These are phyloP conservation scores for Hemicrepidius hirtus DNA, from an alignment of 2,888 invertebrate species.

Conservation along the genomic window DNA sequence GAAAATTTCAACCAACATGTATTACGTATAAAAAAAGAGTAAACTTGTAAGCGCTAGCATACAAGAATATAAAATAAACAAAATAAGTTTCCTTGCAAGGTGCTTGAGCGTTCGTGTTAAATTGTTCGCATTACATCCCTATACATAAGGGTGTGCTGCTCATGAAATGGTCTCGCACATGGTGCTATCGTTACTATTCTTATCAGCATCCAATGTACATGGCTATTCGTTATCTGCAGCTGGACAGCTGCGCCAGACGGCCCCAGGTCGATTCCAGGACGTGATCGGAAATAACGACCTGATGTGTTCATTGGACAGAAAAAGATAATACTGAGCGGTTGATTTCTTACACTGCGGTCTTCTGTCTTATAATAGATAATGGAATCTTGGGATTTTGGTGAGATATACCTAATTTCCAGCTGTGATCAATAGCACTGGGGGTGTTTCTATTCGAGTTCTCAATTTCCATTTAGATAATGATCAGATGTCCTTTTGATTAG, in stretches of 20 bases:
- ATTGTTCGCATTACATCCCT: neutral
- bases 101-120: neutral
- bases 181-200: slow-evolving; percentile 40
- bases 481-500: slow-evolving; percentile 25
- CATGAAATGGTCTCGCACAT: slow-evolving; percentile 11
- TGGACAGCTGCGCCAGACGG: slow-evolving; percentile 52
- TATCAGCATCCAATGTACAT: slow-evolving; percentile 48
- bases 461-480: slow-evolving; percentile 21
- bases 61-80: neutral
- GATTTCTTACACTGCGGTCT: slow-evolving; percentile 57
- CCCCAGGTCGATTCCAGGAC: slow-evolving; percentile 58
- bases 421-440: slow-evolving; percentile 1
- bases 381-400: slow-evolving; percentile 21
- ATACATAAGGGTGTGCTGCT: slow-evolving; percentile 11
- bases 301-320: slow-evolving; percentile 61
- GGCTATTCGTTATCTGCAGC: slow-evolving; percentile 52
- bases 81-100: neutral
- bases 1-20: too few species aligned
- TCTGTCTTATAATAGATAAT: slow-evolving; percentile 40
- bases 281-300: slow-evolving; percentile 63
- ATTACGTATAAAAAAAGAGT: too few species aligned
- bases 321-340: slow-evolving; percentile 61
- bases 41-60: too few species aligned
- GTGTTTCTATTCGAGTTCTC: slow-evolving; percentile 9
- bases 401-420: slow-evolving; percentile 1